Evolutionary conservation across 2,113 vertebrate species (phyloP), one percentile per base, ranked within the genome.

Genomic region (Cyprinodon brontotheroides): DNA sequence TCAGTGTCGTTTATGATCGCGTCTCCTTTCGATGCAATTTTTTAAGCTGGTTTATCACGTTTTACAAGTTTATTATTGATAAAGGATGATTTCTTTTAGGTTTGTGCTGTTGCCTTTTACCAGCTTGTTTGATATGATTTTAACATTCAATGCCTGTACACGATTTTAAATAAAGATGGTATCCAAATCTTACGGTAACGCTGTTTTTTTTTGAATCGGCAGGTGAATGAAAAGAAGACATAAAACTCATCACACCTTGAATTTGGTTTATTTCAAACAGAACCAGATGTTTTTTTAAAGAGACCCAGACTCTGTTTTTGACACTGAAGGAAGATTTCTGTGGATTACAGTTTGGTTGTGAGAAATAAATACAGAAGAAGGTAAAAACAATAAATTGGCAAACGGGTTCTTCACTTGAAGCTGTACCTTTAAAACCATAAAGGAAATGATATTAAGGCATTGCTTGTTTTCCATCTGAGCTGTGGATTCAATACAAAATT

Each of bases 371-470:
- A 87, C 22, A 77, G 10, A 60, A 45, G 22, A 70, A 70, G 59
- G 70, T 82, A 61, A 68, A 78, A 66, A 73, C 53, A 67, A 68
- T 45, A 68, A 69, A 7, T 70, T 40, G 74, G 50, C 43, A 74
- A 81, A 75, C 47, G 20, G 20, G 53, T 67, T 47, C 15, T 68
- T 9, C n/a, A 53, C 50, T 17, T 48, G 66, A 22, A 61, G 40
- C 40, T 65, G 79, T 79, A 84, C 67, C 79, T 67, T 62, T 65
- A 37, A 59, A n/a, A 36, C 11, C 0, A 59, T 73, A 68, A 41
- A 83, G 74, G n/a, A 78, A 66, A 41, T 17, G 50, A 67, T 70
- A 72, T 84, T 87, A 92, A 91, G 88, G 88, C 88, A 75, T 84
- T 2, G 4, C 65, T 76, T 72, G 20, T 85, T 78, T 87, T 86